Evolutionary conservation across 92 coral and sea anemone species (phyloP).

Genomic region (Parazoanthus atlanticus): DNA sequence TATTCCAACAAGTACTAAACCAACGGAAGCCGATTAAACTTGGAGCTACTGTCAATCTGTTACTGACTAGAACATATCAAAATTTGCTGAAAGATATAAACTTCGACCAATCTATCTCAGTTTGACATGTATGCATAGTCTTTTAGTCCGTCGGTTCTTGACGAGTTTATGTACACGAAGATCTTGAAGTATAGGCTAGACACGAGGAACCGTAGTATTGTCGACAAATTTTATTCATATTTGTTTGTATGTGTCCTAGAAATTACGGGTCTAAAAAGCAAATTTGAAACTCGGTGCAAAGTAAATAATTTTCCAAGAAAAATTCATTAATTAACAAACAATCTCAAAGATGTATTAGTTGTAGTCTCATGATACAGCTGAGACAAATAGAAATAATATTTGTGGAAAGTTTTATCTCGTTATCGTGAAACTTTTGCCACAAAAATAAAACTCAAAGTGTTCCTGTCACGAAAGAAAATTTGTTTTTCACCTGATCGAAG

Average conservation of each 20-base stretch:
- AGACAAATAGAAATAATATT: not conserved
- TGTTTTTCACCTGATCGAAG: too few species aligned
- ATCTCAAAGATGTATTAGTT: not conserved
- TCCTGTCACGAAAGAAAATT: too few species aligned
- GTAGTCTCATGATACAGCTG: not conserved
- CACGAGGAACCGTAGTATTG: too few species aligned
- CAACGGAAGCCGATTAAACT: not conserved
- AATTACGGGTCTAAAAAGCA: not conserved
- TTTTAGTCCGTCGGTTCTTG: not conserved
- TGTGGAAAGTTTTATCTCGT: not conserved
- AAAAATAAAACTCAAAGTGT: too few species aligned
- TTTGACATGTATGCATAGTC: not conserved
- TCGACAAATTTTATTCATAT: not conserved
- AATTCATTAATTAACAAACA: too few species aligned
- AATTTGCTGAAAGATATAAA: too few species aligned
- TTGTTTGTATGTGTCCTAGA: too few species aligned
- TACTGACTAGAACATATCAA: too few species aligned
- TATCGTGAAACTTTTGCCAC: not conserved
- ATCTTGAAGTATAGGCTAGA: not conserved
- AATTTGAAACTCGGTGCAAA: too few species aligned
- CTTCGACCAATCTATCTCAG: not conserved
- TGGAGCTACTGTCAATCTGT: not conserved
- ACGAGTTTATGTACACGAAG: too few species aligned
- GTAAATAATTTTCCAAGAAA: not conserved
- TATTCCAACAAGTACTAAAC: too few species aligned